Conservation (phyloP, 2,113 vertebrate genomes). For the Lontra canadensis region DNA sequence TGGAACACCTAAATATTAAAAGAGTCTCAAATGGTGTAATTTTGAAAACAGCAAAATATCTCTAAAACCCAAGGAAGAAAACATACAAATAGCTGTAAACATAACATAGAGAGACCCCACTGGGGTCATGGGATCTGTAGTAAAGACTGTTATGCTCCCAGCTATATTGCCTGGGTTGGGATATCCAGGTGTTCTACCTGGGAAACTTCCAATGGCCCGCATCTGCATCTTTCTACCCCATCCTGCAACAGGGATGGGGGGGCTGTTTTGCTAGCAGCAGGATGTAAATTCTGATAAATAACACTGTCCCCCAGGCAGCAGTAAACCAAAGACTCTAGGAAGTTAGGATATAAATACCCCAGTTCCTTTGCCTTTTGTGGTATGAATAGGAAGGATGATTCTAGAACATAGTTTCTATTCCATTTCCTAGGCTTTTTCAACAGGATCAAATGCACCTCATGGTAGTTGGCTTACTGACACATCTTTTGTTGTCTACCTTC, state of each 20-base stretch:
- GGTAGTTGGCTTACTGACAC: neutral
- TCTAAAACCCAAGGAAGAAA: neutral
- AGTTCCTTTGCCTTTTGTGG: too few relatives aligned
- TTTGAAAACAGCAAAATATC: neutral
- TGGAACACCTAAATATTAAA: constrained; percentile 86
- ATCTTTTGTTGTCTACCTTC: neutral
- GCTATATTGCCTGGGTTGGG: neutral
- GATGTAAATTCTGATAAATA: neutral
- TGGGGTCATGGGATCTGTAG: neutral
- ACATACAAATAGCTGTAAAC: neutral
- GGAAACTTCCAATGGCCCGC: neutral
- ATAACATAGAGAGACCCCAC: neutral
- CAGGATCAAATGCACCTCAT: neutral
- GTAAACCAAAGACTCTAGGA: neutral
- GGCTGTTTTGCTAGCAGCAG: neutral
- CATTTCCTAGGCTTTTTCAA: neutral
- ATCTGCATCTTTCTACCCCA: neutral
- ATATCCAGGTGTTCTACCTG: neutral
- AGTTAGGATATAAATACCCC: neutral
- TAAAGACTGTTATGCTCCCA: neutral
- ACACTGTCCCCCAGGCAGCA: neutral
- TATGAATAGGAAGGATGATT: neutral
- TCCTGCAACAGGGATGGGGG: neutral
- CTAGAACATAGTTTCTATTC: neutral
- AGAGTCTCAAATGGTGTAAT: constrained; percentile 19